Base-by-base conservation (phyloP, 1,140 invertebrate species). In the Delia radicum region DNA sequence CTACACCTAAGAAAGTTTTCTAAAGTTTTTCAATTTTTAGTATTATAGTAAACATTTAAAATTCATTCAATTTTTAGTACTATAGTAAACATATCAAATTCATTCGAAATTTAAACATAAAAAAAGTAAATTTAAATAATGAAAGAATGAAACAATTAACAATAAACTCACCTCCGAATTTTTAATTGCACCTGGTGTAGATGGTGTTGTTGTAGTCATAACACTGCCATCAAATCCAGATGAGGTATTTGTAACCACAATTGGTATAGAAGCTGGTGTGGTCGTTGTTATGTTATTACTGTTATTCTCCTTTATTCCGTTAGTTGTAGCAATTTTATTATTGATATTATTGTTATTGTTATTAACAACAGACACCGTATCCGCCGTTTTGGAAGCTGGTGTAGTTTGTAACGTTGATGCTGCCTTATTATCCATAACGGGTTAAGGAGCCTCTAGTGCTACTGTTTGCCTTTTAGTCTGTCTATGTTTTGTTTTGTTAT, bases 221-320 rank as follows among this genome's bases (percentile, higher is more conserved):
- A 72, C 48, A 33, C 72, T 63, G 18, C 73, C 21, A 28, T 24
- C 75, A 37, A 26, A 55, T 15, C 48, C 48, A 21, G 21, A 18
- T 33, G 27, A 69, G 21, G 65, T 69, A 10, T 69, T 55, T 42
- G 76, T 84, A 75, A 84, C 81, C 79, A 83, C 78, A 73, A 81
- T 80, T 48, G 82, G 79, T 80, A 81, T 79, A 69, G 76, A 42
- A 55, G 77, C 24, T 69, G 74, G 27, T 79, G 77, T 62, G 74
- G 78, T 65, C 78, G 78, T 78, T 84, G 81, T 82, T 80, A 81
- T 84, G 80, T 81, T 82, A 79, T 82, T 85, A 81, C 81, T 85
- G 80, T 80, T 84, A 82, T 81, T 84, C 80, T 85, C 83, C 83
- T 81, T 84, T 78, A 84, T 85, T 78, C 83, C 83, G 82, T 85